phyloP scores from a whole-genome alignment of 2,113 vertebrate species.

The Ancistrus triradiatus region DNA sequence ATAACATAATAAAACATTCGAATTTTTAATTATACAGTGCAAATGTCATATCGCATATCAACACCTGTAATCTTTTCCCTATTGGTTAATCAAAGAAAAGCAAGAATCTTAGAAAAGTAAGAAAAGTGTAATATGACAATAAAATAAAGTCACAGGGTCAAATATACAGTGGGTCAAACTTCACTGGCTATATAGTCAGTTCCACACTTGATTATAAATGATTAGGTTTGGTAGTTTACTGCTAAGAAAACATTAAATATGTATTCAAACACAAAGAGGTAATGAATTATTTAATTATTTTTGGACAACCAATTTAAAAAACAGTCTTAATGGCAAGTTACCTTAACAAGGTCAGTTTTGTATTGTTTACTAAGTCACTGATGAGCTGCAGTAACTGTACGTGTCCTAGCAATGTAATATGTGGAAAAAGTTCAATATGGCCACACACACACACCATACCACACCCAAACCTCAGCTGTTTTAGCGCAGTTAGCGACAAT shows the following conservation, averaged over 20 bases:
- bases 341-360: neutral
- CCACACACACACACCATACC: conserved; percentile 44
- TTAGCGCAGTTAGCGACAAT: conserved; percentile 53
- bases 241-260: conserved; percentile 17
- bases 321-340: conserved; percentile 7
- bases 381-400: neutral
- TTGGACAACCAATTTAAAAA: conserved; percentile 23
- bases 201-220: too few relatives aligned
- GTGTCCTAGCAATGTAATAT: conserved; percentile 15
- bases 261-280: conserved; percentile 16
- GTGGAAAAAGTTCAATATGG: conserved; percentile 43
- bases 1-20: too few relatives aligned
- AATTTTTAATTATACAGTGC: too few relatives aligned
- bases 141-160: too few relatives aligned
- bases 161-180: too few relatives aligned
- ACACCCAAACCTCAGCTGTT: conserved; percentile 48
- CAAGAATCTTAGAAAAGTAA: too few relatives aligned
- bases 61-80: too few relatives aligned
- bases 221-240: too few relatives aligned
- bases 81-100: too few relatives aligned
- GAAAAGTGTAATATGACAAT: too few relatives aligned
- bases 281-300: conserved; percentile 23
- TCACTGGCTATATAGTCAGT: too few relatives aligned
- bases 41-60: too few relatives aligned
- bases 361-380: neutral